Evolutionary conservation across 2,113 vertebrate species (phyloP).

Genomic region (Hippocampus abdominalis): DNA sequence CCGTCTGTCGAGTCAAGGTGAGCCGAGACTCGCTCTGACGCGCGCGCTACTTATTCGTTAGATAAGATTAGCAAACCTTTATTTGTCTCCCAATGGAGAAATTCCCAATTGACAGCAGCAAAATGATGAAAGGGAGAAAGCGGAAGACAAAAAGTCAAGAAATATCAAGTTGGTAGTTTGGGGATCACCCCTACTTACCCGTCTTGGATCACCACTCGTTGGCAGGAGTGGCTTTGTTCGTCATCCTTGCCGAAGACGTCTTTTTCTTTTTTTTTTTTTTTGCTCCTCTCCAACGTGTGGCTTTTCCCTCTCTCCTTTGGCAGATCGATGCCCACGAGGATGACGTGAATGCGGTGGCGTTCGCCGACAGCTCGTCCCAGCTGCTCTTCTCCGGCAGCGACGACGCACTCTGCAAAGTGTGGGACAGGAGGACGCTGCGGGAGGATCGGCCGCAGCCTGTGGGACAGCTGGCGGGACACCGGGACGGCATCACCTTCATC

Average conservation of each 20-base stretch:
- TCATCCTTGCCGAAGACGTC: too few species aligned
- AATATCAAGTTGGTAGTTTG: too few species aligned
- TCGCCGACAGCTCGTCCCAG: conserved; percentile 86
- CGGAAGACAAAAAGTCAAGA: too few species aligned
- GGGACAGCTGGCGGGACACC: conserved; percentile 85
- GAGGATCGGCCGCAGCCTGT: conserved; percentile 88
- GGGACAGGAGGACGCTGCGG: conserved; percentile 87
- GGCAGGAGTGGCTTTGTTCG: too few species aligned
- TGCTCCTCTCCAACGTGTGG: neutral
- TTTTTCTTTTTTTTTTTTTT: neutral
- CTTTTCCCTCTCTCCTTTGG: conserved; percentile 6
- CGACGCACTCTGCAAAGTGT: conserved; percentile 88
- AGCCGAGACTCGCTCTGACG: neutral
- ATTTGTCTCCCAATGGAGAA: too few species aligned
- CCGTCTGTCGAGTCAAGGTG: neutral
- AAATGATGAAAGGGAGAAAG: too few species aligned
- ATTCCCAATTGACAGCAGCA: too few species aligned
- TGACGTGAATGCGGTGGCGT: conserved; percentile 88
- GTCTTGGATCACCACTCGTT: too few species aligned
- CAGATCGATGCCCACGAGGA: conserved; percentile 90
- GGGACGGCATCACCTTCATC: conserved; percentile 91
- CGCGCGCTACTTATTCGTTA: too few species aligned
- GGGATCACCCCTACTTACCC: too few species aligned
- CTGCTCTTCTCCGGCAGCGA: conserved; percentile 90
- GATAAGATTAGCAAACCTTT: too few species aligned